A percentile compares a stretch with the other conserved stretches of the same genome.
Conservation (phyloP, 2,797 vertebrate species). For the Acrossocheilus fasciatus region DNA sequence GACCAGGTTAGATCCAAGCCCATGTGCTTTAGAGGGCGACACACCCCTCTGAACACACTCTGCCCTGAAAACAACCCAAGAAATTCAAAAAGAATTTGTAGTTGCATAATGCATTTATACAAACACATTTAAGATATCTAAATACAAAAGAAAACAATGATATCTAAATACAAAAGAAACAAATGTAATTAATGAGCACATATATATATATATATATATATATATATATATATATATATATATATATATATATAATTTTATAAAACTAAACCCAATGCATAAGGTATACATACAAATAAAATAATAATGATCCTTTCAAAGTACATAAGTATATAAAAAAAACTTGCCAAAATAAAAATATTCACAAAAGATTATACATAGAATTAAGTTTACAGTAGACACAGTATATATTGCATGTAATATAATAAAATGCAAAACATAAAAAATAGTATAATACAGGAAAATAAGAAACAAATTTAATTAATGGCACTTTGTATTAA, state of each 20-base stretch:
- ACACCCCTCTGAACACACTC: conserved; percentile 98
- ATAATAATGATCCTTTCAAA: not conserved
- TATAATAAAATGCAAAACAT: not conserved
- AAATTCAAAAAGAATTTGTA: not conserved
- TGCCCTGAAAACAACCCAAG: conserved; percentile 78
- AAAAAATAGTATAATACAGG: not conserved
- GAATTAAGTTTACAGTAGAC: not conserved
- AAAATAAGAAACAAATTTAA: not conserved
- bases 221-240: too few relatives aligned
- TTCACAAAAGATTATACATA: not conserved
- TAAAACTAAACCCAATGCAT: conserved; percentile 1
- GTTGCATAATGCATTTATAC: not conserved
- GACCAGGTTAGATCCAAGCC: conserved; percentile 97
- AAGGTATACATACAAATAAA: not conserved
- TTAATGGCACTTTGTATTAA: not conserved
- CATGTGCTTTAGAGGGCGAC: conserved; percentile 97
- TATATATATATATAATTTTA: not conserved
- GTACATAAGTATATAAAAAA: not conserved
- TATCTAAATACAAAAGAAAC: not conserved
- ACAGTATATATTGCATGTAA: not conserved
- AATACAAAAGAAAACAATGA: not conserved
- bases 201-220: not conserved
- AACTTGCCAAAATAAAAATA: not conserved
- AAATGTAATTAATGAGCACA: not conserved
- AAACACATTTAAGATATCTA: not conserved